These are phyloP conservation scores for Mohoua ochrocephala DNA, from an alignment of 2,113 vertebrate genomes.

Conservation along the genomic window DNA sequence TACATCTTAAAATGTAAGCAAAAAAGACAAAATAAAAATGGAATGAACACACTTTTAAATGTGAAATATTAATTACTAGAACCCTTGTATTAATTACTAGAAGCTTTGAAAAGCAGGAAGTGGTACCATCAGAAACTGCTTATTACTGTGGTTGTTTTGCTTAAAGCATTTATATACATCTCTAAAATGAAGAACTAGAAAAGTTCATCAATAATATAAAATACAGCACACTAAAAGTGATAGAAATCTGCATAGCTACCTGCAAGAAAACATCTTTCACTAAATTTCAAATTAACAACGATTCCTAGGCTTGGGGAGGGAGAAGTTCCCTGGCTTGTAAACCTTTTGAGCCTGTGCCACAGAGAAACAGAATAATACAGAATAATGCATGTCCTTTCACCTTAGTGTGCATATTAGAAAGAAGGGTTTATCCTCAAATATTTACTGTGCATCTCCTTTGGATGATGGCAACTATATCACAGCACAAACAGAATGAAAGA, in stretches of 20 bases:
- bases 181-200: background rate
- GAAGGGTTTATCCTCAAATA: background rate
- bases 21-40: background rate
- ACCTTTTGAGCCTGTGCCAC: background rate
- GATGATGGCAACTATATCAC: background rate
- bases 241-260: background rate
- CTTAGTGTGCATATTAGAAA: background rate
- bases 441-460: background rate
- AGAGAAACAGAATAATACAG: background rate
- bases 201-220: constrained; percentile 1
- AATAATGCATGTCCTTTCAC: background rate
- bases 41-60: background rate
- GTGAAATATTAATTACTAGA: background rate
- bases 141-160: background rate
- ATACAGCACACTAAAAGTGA: background rate
- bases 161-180: background rate
- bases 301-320: background rate
- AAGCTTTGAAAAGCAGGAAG: background rate
- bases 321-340: background rate
- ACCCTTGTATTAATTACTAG: background rate
- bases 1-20: background rate
- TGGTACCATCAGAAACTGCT: background rate
- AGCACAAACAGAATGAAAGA: background rate
- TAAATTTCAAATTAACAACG: background rate
- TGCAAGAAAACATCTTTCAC: background rate